Evolutionary conservation across 2,888 invertebrate species (phyloP).

Genomic region (Leucophenga maculata): DNA sequence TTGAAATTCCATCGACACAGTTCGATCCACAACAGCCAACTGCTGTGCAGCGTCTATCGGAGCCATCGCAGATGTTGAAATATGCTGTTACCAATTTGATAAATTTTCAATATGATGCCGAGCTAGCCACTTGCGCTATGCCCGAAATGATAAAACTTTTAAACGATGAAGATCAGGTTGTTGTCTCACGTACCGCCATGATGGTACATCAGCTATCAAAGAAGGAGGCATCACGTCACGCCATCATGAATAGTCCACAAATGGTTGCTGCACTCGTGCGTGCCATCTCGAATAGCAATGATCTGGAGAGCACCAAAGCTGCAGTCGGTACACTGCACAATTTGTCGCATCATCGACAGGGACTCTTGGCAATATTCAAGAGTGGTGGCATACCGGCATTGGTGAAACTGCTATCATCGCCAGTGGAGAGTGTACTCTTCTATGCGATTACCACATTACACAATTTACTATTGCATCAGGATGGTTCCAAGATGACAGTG

Average conservation of each 20-base stretch:
- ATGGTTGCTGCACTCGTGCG: conserved; percentile 96
- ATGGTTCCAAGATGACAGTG: conserved; percentile 98
- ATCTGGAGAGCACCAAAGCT: conserved; percentile 96
- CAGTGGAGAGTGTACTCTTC: conserved; percentile 96
- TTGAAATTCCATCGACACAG: conserved; percentile 97
- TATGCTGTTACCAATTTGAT: conserved; percentile 98
- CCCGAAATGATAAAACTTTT: conserved; percentile 97
- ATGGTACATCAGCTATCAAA: conserved; percentile 99
- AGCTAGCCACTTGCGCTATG: conserved; percentile 94
- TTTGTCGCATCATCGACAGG: conserved; percentile 97
- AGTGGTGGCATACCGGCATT: conserved; percentile 98
- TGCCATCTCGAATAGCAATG: conserved; percentile 95
- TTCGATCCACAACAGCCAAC: conserved; percentile 96
- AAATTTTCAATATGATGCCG: conserved; percentile 98
- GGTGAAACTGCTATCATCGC: conserved; percentile 95
- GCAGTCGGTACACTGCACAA: conserved; percentile 98
- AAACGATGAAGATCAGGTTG: conserved; percentile 96
- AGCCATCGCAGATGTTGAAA: conserved; percentile 97
- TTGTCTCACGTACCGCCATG: conserved; percentile 98
- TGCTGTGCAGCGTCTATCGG: conserved; percentile 94
- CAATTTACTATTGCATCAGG: conserved; percentile 96
- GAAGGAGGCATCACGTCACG: conserved; percentile 98
- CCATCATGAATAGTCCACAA: conserved; percentile 95
- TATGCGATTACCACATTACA: conserved; percentile 98
- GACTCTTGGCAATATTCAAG: conserved; percentile 97